A percentile compares a stretch with the other conserved stretches of the same genome.
phyloP scores from a whole-genome alignment of 2,113 vertebrate genomes.

The Epinephelus moara region DNA sequence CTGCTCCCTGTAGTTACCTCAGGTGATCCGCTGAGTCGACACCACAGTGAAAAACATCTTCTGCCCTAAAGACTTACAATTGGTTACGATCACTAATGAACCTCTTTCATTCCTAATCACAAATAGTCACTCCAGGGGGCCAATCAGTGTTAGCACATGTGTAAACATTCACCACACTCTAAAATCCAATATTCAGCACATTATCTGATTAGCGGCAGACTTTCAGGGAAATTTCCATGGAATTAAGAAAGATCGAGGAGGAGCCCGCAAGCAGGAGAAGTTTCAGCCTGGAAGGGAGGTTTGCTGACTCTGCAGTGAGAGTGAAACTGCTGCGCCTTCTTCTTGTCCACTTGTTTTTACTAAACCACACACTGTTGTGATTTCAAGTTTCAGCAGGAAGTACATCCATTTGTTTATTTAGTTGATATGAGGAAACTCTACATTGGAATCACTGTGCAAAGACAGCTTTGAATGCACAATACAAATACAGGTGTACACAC shows the following conservation, averaged over 20 bases:
- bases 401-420: not conserved
- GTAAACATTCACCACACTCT: constrained; percentile 60
- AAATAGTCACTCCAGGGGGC: constrained; percentile 71
- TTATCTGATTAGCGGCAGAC: constrained; percentile 51
- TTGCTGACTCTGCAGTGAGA: constrained; percentile 57
- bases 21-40: constrained; percentile 66
- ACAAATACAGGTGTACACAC: not conserved
- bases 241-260: constrained; percentile 39
- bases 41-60: constrained; percentile 63
- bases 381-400: not conserved
- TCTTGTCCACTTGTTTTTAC: not conserved
- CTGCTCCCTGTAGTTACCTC: constrained; percentile 58
- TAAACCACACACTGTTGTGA: accelerated
- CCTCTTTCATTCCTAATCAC: constrained; percentile 63
- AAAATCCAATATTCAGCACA: constrained; percentile 70
- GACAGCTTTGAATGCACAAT: not conserved
- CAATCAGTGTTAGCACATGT: constrained; percentile 54
- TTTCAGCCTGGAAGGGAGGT: constrained; percentile 14
- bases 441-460: not conserved
- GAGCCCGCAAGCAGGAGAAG: constrained; percentile 33
- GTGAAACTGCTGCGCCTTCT: not conserved
- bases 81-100: constrained; percentile 74
- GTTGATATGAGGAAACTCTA: not conserved
- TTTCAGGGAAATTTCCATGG: constrained; percentile 43
- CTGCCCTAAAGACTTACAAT: constrained; percentile 68